These are phyloP conservation scores for Sarotherodon lohbergeri DNA, from an alignment of 2,113 vertebrate species.

Conservation along the genomic window DNA sequence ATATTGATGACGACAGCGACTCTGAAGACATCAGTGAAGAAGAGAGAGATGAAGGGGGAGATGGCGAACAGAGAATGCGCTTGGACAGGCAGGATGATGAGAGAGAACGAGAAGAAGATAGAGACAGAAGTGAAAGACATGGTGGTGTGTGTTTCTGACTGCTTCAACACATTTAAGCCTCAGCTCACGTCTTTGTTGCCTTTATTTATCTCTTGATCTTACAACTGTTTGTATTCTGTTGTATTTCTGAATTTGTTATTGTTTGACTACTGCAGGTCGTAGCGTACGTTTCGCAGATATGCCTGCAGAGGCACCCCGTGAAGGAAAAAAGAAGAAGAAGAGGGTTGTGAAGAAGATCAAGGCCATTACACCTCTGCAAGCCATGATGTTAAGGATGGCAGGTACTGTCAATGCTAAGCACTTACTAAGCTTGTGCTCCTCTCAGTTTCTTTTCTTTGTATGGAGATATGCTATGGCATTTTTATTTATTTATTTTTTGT, in stretches of 20 bases:
- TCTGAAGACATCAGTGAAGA: slow-evolving; percentile 84
- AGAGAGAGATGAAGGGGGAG: slow-evolving; percentile 73
- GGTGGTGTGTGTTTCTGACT: slow-evolving; percentile 26
- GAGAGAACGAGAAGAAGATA: slow-evolving; percentile 42
- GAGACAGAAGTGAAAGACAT: slow-evolving; percentile 42
- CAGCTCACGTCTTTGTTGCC: not conserved
- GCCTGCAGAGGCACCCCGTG: slow-evolving; percentile 42
- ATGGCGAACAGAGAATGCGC: slow-evolving; percentile 44
- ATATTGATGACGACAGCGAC: slow-evolving; percentile 79
- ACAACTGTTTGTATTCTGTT: not conserved
- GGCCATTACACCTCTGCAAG: slow-evolving; percentile 93
- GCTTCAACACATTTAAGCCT: not conserved
- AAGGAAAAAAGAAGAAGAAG: slow-evolving; percentile 81
- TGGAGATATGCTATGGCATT: not conserved
- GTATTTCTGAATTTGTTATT: not conserved
- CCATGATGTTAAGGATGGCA: slow-evolving; percentile 99
- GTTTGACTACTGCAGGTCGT: slow-evolving; percentile 57
- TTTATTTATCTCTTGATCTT: not conserved
- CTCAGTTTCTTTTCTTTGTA: not conserved
- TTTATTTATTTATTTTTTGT: not conserved
- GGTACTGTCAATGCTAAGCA: slow-evolving; percentile 12
- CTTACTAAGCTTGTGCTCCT: not conserved
- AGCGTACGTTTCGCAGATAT: slow-evolving; percentile 94
- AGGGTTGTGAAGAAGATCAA: slow-evolving; percentile 90
- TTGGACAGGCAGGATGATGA: slow-evolving; percentile 52